These are phyloP conservation scores for Pelecanus crispus DNA, from an alignment of 2,113 vertebrate species.

Conservation along the genomic window DNA sequence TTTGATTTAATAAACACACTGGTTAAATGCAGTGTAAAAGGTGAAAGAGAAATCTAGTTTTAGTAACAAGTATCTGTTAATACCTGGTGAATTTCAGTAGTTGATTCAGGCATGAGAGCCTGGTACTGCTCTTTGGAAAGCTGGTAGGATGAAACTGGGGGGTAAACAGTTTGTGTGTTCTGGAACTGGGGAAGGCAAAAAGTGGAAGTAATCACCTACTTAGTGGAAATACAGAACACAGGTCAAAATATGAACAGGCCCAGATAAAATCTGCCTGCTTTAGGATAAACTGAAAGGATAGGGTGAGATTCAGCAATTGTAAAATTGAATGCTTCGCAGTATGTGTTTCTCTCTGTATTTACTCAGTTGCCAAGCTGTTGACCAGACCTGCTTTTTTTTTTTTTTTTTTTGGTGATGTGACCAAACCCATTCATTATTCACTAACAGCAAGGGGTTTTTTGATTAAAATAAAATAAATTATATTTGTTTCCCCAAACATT, in stretches of 20 bases:
- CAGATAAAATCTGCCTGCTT: not conserved
- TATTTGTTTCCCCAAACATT: not conserved
- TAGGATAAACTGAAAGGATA: not conserved
- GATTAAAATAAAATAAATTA: not conserved
- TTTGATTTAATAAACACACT: no score
- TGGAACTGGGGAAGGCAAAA: not conserved
- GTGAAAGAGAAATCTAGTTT: not conserved
- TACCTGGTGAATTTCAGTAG: not conserved
- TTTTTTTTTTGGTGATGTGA: not conserved
- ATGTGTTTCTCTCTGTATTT: not conserved
- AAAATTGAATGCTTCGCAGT: not conserved
- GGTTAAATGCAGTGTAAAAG: not conserved
- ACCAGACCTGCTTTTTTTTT: not conserved
- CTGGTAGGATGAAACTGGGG: not conserved
- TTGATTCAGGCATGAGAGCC: not conserved
- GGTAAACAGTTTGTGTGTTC: not conserved
- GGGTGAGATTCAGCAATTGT: not conserved
- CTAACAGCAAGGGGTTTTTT: not conserved
- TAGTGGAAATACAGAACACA: not conserved
- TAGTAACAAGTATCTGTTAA: not conserved
- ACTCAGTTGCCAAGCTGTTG: not conserved
- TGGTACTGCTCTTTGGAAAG: not conserved
- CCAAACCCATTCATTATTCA: not conserved
- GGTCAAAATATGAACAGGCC: not conserved
- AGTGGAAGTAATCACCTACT: not conserved